Percentiles rank a stretch among this genome's conserved stretches.
Conservation (phyloP, 2,113 vertebrate genomes). For the Sebastes fasciatus region DNA sequence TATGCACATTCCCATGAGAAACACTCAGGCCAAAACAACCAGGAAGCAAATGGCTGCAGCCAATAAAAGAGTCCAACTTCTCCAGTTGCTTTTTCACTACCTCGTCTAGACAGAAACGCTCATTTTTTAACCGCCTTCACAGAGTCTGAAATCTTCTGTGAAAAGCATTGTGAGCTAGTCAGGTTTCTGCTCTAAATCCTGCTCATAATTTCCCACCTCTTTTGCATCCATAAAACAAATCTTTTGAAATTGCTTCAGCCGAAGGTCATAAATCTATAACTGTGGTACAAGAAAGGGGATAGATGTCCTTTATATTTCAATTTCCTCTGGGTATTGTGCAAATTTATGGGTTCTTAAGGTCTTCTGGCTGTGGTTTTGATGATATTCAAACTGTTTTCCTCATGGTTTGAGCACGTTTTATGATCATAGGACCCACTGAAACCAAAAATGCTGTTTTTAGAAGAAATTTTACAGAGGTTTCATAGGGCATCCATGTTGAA, state of each 20-base stretch:
- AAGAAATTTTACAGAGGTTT: background rate
- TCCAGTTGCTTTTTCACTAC: constrained; percentile 53
- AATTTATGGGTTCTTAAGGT: constrained; percentile 8
- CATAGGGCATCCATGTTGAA: background rate
- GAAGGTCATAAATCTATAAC: constrained; percentile 37
- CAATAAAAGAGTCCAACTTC: constrained; percentile 59
- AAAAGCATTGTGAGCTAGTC: constrained; percentile 22
- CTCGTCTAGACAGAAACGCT: constrained; percentile 65
- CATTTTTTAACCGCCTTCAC: constrained; percentile 46
- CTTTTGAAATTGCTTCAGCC: constrained; percentile 17
- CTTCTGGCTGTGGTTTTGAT: constrained; percentile 4
- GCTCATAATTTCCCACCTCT: constrained; percentile 22
- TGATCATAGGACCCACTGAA: constrained; percentile 9
- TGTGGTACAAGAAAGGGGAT: constrained; percentile 22
- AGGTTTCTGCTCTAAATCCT: constrained; percentile 25
- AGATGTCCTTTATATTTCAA: constrained; percentile 8
- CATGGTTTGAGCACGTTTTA: constrained; percentile 6
- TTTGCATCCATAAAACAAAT: constrained; percentile 36
- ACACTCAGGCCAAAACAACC: constrained; percentile 47
- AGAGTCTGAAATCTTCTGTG: constrained; percentile 39
- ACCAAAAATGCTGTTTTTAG: constrained; percentile 12
- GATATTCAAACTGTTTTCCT: constrained; percentile 12
- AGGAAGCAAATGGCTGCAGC: constrained; percentile 65
- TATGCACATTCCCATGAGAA: constrained; percentile 35
- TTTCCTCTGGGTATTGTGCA: constrained; percentile 23